Base-by-base conservation (phyloP, 1,140 invertebrate species). In the Zaprionus ornatus region DNA sequence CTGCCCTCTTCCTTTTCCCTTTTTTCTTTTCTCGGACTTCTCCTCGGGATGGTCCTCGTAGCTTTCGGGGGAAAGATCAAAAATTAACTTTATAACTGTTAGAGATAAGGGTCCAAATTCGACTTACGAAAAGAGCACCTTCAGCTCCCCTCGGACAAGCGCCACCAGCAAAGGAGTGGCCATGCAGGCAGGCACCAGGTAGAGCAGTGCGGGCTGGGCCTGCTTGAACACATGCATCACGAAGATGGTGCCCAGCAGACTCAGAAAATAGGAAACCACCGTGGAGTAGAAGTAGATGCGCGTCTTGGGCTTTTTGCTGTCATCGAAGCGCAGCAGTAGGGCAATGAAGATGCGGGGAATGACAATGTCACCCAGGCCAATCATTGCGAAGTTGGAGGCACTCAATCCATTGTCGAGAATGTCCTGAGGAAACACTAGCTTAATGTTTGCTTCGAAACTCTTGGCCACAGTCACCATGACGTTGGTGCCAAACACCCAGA, bases 401-500 rank as follows among this genome's bases (percentile, higher is more conserved):
- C 94, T 95, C 12, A 99, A 92, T 3, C 99, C 99, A 83, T 98
- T 98, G 86, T 98, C 96, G 4, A 99, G 93, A 25, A 99, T 94
- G 93, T 99, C 99, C 95, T 99, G 98, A 7, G 99, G 99, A 93
- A 99, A 99, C 29, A 99, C 97, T 93, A 99, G 94, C 95, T 99
- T 99, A 81, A 99, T 99, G 42, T 99, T 99, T 1, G 99, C 99
- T 93, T 99, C 99, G 93, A 99, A 99, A 19, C 97, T 98, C 93
- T 98, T 99, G 17, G 99, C 99, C 4, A 99, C 99, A n/a, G 98
- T 99, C 13, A 93, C 92, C 99, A 99, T 99, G 21, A 99, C 99
- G 93, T 99, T 98, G 54, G 99, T 99, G 61, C 98, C 98, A 95
- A 99, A 99, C 15, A 99, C 99, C 99, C 99, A 99, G 94, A 99